Evolutionary conservation across 1,140 invertebrate genomes (phyloP), one percentile per base, ranked within the genome.

Genomic region (Philotrypesis tridentata): DNA sequence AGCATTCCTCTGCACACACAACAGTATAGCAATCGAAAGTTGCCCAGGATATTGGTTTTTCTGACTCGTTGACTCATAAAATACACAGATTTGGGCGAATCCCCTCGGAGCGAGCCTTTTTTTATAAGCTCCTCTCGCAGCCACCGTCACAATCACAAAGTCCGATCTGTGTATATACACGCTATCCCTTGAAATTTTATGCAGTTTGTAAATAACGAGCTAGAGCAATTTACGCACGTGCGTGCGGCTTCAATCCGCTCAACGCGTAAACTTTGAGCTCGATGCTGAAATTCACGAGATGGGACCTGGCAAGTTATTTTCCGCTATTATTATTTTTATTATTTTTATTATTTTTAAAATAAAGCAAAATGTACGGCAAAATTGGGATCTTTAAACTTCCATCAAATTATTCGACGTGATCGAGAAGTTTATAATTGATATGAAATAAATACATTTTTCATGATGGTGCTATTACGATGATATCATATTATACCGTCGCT

Each of bases 41-140:
- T 60, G 14, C 21, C 70, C 60, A 71, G 81, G 75, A 73, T 82
- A 82, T 78, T 79, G 81, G 81, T 78, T 82, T 82, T 82, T 78
- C 81, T 76, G 40, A 25, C 37, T 68, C 76, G 71, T 67, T 75
- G 61, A 40, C 76, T 77, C 82, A 83, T 83, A 83, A 83, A 83
- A 79, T 83, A 79, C 70, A 74, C 63, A 79, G 48, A 79, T 84
- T 82, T 48, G 31, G 61, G 74, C 76, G 78, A 82, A 82, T 77
- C 80, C 80, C 37, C 17, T 17, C 40, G 17, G 17, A 0, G 6
- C n/a, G 73, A 68, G 29, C 33, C 29, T 60, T 73, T 81, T 81
- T 81, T 81, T 76, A 60, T 25, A 17, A 17, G 7, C 12, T 48
- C 31, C 14, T 55, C 17, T 33, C 31, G 67, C 31, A 21, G 67